Base-by-base conservation (phyloP, 2,888 invertebrate genomes). In the Cephonodes hylas region DNA sequence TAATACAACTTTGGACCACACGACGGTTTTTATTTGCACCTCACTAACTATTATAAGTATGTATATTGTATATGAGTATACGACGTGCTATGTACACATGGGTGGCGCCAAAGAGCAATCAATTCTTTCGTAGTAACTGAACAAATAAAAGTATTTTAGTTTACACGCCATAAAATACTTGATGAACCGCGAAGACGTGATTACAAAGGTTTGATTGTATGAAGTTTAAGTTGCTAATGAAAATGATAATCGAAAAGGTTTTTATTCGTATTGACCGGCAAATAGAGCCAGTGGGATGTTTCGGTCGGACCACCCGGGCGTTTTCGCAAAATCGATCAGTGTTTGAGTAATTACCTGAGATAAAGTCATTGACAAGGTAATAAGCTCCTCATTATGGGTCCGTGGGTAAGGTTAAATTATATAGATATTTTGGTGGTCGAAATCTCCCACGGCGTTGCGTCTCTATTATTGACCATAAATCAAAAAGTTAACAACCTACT, bases 401-500 rank as follows among this genome's bases (percentile, higher is more conserved):
- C 84, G 83, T 85, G 88, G 89, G 85, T 89, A 87, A 89, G 86
- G 89, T 88, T 88, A 88, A 88, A 89, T 88, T 88, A 88, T 88
- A 85, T 85, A 53, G 27, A 53, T 79, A 83, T 86, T 86, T 79
- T 84, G 84, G 87, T 86, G 86, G 89, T 85, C 84, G 79, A 76
- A 89, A 89, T 88, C 90, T 91, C 92, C 91, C 91, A 91, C 90
- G 87, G 91, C 82, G 90, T 88, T 90, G 89, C 88, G 84, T 91
- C 91, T 91, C 91, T 91, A 92, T 92, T 92, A 91, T 91, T 91
- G 90, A 86, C 86, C 88, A 90, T 92, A 91, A 92, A 92, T 92
- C 92, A 91, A 91, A 92, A 92, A 89, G 89, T 91, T 92, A 92
- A 92, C 92, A 91, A 92, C 92, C 89, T 91, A 89, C 91, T 91